Percentiles rank a stretch among this genome's conserved stretches.
Evolutionary conservation across 2,888 invertebrate genomes (phyloP).

Genomic region (Cheilosia vulpina): DNA sequence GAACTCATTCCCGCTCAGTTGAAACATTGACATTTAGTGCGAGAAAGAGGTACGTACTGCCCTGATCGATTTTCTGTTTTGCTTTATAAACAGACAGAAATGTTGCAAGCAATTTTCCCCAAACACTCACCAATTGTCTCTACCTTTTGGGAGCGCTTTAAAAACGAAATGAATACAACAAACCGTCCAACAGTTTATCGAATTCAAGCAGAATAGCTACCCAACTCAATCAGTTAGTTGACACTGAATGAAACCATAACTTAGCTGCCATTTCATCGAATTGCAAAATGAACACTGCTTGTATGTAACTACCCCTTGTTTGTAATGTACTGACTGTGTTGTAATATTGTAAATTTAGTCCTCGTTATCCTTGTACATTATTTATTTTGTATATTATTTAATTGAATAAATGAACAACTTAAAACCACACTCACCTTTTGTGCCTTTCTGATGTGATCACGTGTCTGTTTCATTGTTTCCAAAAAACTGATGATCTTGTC

Average conservation of each 20-base stretch:
- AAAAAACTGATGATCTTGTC: slow-evolving; percentile 76
- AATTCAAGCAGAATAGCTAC: background rate
- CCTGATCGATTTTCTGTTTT: no score
- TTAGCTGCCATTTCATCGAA: slow-evolving; percentile 54
- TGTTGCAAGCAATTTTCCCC: no score
- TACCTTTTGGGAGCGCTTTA: no score
- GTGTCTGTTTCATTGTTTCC: slow-evolving; percentile 77
- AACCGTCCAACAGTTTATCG: background rate
- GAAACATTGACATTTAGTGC: no score
- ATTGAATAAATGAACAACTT: slow-evolving; percentile 38
- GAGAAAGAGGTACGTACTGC: no score
- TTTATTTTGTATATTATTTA: slow-evolving; percentile 58
- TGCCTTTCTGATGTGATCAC: slow-evolving; percentile 76
- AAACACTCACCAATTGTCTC: no score
- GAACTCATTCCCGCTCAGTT: no score
- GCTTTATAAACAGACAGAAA: no score
- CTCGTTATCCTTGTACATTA: slow-evolving; percentile 56
- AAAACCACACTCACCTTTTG: slow-evolving; percentile 78
- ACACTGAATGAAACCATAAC: slow-evolving; percentile 25
- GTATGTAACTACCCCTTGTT: slow-evolving; percentile 12
- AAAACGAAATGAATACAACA: background rate
- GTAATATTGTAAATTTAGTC: slow-evolving; percentile 48
- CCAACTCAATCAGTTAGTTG: background rate
- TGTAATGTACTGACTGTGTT: slow-evolving; percentile 31
- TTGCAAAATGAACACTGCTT: slow-evolving; percentile 34